These are phyloP conservation scores for Parnassius mnemosyne DNA, from an alignment of 2,888 invertebrate genomes.

Conservation along the genomic window DNA sequence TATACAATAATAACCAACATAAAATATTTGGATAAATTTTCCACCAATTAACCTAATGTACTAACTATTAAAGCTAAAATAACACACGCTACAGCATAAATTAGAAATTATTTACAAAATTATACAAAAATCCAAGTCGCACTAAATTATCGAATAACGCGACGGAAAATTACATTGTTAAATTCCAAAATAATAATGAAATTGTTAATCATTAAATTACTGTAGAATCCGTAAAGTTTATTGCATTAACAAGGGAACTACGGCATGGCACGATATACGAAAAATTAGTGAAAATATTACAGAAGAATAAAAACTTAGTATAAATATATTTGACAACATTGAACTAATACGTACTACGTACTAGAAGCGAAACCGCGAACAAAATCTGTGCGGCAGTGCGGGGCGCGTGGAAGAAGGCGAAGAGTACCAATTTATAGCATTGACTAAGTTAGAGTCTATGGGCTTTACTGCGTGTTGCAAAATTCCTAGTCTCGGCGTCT, in stretches of 20 bases:
- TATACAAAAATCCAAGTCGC: slow-evolving; percentile 54
- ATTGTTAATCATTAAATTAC: slow-evolving; percentile 4
- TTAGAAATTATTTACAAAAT: slow-evolving; percentile 76
- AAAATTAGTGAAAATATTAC: slow-evolving; percentile 1
- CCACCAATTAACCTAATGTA: slow-evolving; percentile 52
- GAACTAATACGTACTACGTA: too few relatives aligned
- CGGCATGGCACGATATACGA: slow-evolving; percentile 24
- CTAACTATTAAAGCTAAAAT: slow-evolving; percentile 78
- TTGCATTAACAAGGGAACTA: slow-evolving; percentile 13
- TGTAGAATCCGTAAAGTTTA: slow-evolving; percentile 5
- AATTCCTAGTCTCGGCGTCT: too few relatives aligned
- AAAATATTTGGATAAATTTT: slow-evolving; percentile 69
- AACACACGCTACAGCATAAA: slow-evolving; percentile 67
- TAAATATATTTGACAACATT: neutral
- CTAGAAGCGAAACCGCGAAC: too few relatives aligned
- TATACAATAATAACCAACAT: slow-evolving; percentile 55
- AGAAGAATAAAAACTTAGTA: neutral
- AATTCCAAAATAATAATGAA: neutral
- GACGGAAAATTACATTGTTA: neutral
- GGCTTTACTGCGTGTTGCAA: too few relatives aligned
- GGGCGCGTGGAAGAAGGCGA: neutral
- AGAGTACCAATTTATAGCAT: neutral
- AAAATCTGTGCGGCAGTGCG: too few relatives aligned
- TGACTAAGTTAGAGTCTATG: too few relatives aligned
- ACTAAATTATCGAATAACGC: neutral